Evolutionary conservation across 2,888 invertebrate genomes (phyloP).

Genomic region (Sisyra nigra): DNA sequence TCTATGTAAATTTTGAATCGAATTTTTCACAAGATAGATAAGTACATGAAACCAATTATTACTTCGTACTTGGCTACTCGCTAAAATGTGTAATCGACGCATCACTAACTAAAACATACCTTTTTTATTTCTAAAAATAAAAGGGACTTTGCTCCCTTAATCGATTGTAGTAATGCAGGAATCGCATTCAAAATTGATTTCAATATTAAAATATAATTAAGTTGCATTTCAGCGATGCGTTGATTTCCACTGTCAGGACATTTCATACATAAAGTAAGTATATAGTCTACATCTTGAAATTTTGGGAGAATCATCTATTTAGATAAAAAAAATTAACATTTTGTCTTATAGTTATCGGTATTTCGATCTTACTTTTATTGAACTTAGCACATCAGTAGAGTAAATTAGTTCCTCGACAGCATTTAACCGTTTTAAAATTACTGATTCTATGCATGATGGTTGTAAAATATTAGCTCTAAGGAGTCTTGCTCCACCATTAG

Average conservation of each 20-base stretch:
- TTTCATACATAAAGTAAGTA: slow-evolving; percentile 43
- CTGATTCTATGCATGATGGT: slow-evolving; percentile 50
- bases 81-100: too few species aligned
- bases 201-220: slow-evolving; percentile 60
- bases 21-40: too few species aligned
- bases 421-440: slow-evolving; percentile 53
- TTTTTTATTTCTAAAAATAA: slow-evolving; percentile 38
- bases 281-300: slow-evolving; percentile 62
- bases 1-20: too few species aligned
- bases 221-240: slow-evolving; percentile 50
- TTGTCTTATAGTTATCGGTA: not conserved
- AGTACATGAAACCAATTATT: too few species aligned
- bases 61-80: too few species aligned
- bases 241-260: slow-evolving; percentile 28
- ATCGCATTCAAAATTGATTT: slow-evolving; percentile 63
- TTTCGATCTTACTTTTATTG: slow-evolving; percentile 36
- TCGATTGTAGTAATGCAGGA: slow-evolving; percentile 40
- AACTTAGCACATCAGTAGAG: slow-evolving; percentile 43
- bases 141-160: slow-evolving; percentile 34
- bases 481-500: slow-evolving; percentile 57
- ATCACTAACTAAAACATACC: too few species aligned
- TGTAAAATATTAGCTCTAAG: slow-evolving; percentile 68
- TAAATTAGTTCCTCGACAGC: slow-evolving; percentile 62
- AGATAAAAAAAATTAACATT: too few species aligned
- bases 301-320: slow-evolving; percentile 45